Evolutionary conservation across 2,888 invertebrate species (phyloP).

Genomic region (Aleiodes testaceus): DNA sequence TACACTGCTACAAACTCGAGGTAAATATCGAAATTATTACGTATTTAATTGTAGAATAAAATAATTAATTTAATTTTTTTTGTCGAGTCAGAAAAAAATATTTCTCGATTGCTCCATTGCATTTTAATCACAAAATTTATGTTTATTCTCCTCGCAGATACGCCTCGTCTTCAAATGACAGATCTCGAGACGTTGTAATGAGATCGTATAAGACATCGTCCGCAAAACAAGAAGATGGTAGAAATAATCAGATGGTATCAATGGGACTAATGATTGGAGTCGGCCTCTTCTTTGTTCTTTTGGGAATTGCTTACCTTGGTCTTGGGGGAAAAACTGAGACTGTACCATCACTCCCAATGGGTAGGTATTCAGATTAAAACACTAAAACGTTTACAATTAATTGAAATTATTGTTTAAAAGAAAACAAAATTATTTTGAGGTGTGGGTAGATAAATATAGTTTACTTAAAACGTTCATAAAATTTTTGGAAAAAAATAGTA

Average conservation of each 20-base stretch:
- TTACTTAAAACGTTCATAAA: background rate
- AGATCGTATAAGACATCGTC: constrained; percentile 61
- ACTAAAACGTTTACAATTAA: constrained; percentile 6
- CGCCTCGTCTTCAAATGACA: constrained; percentile 59
- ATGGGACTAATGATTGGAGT: constrained; percentile 70
- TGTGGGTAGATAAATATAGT: constrained; percentile 20
- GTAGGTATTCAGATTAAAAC: constrained; percentile 66
- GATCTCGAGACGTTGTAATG: constrained; percentile 60
- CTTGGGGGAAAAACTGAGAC: constrained; percentile 69
- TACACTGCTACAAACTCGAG: constrained; percentile 62
- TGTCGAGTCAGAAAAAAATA: too few species aligned
- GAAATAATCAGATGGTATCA: constrained; percentile 70
- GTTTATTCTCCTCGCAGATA: constrained; percentile 54
- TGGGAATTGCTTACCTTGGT: constrained; percentile 72
- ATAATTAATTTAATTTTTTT: too few species aligned
- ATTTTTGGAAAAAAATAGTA: background rate
- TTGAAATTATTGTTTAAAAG: constrained; percentile 11
- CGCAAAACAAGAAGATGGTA: constrained; percentile 62
- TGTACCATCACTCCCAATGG: constrained; percentile 66
- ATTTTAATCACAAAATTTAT: too few species aligned
- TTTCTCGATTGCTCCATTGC: too few species aligned
- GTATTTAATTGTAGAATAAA: too few species aligned
- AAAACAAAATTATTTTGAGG: constrained; percentile 1
- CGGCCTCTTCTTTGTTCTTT: constrained; percentile 69
- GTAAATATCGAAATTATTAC: constrained; percentile 51